Evolutionary conservation across 1,140 invertebrate species (phyloP), one percentile per base, ranked within the genome.

Genomic region (Pseudomyrmex cubaensis): DNA sequence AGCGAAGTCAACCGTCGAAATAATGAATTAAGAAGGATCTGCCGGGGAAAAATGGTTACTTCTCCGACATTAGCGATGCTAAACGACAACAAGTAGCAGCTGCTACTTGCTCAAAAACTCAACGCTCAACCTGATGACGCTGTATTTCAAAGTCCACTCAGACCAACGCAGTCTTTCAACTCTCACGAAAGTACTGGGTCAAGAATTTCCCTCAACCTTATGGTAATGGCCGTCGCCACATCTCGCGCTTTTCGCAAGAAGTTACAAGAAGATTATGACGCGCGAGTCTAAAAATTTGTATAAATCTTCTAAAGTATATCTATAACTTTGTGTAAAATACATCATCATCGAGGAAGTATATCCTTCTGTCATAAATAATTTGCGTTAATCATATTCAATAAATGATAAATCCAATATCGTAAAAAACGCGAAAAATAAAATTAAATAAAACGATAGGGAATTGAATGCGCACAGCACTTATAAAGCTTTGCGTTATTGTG

Each of bases 91-190:
- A 44, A 80, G 52, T 48, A 54, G 54, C 66, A 80, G 76, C 66
- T 80, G 76, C 20, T 20, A 20, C 54, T 59, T 44, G 15, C 76
- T 80, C 54, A 80, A 80, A 80, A 70, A 80, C 66, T 80, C 66
- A 35, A 35, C 35, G 66, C 66, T 59, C 66, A 44, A 17, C 75
- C 52, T 77, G 75, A 77, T 25, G 76, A 80, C 54, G 66, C 54
- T 2, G 44, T 64, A 80, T 80, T 70, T 80, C 66, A 80, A 80
- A 70, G 76, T 70, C 64, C 66, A 80, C 76, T 80, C 64, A 78
- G 54, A 78, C 64, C 63, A 46, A 35, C 52, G 54, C 44, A 66
- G 12, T 20, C 52, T 61, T 70, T 59, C 56, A 80, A 70, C 76
- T 78, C 35, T 35, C 15, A 44, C 44, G 52, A 25, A 78, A 78